A percentile compares a stretch with the other conserved stretches of the same genome.
phyloP scores from a whole-genome alignment of 2,797 vertebrate genomes.

The Channa striata region DNA sequence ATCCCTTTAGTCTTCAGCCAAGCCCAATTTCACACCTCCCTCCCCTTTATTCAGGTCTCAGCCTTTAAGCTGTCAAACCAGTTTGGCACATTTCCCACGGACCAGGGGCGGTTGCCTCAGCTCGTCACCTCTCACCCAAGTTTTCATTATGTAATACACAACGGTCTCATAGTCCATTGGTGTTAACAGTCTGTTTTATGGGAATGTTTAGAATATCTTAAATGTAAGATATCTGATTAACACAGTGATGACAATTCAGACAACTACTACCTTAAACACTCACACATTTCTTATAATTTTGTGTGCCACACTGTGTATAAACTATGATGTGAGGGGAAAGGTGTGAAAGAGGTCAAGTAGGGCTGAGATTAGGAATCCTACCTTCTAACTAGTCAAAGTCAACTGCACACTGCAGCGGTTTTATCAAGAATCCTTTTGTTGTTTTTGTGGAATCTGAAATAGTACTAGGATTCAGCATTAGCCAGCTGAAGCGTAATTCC shows the following conservation, averaged over 20 bases:
- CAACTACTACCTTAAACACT: too few relatives aligned
- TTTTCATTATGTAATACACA: neutral
- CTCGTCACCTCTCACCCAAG: neutral
- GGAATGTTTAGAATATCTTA: neutral
- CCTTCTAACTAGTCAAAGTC: constrained; percentile 22
- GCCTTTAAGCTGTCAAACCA: constrained; percentile 31
- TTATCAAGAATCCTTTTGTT: too few relatives aligned
- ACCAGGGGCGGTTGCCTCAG: neutral
- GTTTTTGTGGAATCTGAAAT: too few relatives aligned
- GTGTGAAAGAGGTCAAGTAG: constrained; percentile 8
- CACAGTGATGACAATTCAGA: too few relatives aligned
- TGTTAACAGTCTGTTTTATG: neutral
- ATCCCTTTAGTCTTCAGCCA: neutral
- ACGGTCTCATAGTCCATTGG: neutral
- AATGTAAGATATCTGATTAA: too few relatives aligned
- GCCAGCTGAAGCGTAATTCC: too few relatives aligned
- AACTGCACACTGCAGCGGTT: neutral
- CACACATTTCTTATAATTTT: neutral
- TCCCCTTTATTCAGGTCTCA: constrained; percentile 28
- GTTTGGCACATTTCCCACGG: constrained; percentile 15
- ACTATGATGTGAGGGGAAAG: neutral
- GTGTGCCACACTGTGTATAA: neutral
- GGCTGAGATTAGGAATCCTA: too few relatives aligned
- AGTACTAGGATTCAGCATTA: too few relatives aligned
- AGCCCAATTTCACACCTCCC: constrained; percentile 24